These are phyloP conservation scores for Steinernema carpocapsae DNA, from an alignment of 2,888 invertebrate genomes.

Conservation along the genomic window DNA sequence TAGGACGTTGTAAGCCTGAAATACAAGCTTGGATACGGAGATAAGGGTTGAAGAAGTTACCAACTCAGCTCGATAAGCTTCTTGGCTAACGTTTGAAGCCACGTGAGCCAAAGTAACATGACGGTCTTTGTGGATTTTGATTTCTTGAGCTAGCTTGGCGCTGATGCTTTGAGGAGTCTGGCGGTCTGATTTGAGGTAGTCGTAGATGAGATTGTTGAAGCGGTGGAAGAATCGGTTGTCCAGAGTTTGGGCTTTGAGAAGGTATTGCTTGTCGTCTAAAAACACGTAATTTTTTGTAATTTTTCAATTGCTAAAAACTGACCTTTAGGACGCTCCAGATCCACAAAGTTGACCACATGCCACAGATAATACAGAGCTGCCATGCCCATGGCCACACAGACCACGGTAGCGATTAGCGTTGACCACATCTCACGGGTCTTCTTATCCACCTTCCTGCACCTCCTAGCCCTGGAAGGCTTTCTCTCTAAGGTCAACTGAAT, in stretches of 20 bases:
- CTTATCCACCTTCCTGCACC: not conserved
- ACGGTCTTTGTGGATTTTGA: not conserved
- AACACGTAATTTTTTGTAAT: not conserved
- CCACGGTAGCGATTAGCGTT: not conserved
- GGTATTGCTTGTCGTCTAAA: not conserved
- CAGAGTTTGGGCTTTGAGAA: not conserved
- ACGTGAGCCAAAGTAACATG: not conserved
- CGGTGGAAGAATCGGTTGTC: not conserved
- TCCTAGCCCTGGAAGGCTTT: constrained; percentile 6
- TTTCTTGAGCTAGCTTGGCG: not conserved
- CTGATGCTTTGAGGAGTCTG: not conserved
- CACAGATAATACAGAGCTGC: not conserved
- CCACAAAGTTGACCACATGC: not conserved
- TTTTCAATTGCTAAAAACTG: not conserved
- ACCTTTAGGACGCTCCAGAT: not conserved
- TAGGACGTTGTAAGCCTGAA: too few relatives aligned
- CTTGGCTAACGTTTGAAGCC: too few relatives aligned
- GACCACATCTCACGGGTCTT: not conserved
- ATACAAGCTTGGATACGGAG: too few relatives aligned
- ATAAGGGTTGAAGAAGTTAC: too few relatives aligned
- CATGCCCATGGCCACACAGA: not conserved
- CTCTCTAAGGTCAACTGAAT: not conserved
- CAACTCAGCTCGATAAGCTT: too few relatives aligned
- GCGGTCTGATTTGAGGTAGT: not conserved
- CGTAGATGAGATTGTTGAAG: not conserved